phyloP scores from a whole-genome alignment of 1,140 invertebrate genomes.

The Pantala flavescens region DNA sequence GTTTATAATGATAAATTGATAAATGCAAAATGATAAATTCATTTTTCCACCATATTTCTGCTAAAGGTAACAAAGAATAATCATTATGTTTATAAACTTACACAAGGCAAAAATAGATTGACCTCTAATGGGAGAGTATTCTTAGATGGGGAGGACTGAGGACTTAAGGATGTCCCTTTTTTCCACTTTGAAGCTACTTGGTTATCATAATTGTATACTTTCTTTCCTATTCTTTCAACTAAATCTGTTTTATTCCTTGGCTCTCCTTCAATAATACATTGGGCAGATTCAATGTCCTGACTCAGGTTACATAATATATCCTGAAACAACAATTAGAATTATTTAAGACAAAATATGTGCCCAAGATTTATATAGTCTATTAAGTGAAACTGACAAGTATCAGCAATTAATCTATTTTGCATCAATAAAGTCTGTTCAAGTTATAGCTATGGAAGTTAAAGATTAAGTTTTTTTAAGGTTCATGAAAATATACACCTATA shows the following conservation, averaged over 20 bases:
- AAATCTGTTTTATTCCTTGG: conserved; percentile 40
- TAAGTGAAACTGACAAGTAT: too few species aligned
- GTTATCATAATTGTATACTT: not conserved
- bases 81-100: conserved; percentile 36
- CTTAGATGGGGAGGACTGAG: conserved; percentile 20
- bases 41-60: too few species aligned
- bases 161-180: conserved; percentile 34
- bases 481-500: too few species aligned
- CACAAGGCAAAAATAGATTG: conserved; percentile 51
- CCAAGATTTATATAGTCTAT: too few species aligned
- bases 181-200: conserved; percentile 36
- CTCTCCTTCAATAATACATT: conserved; percentile 51
- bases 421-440: too few species aligned
- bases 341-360: too few species aligned
- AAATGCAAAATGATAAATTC: too few species aligned
- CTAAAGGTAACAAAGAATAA: not conserved
- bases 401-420: too few species aligned
- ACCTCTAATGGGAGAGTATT: conserved; percentile 32
- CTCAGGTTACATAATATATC: conserved; percentile 44
- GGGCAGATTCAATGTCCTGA: conserved; percentile 43
- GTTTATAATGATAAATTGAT: too few species aligned
- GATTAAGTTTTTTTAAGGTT: too few species aligned
- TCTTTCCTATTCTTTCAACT: conserved; percentile 38
- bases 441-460: too few species aligned
- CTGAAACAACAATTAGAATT: conserved; percentile 34